Evolutionary conservation across 2,888 invertebrate species (phyloP), one percentile per base, ranked within the genome.

Genomic region (Formica aserva): DNA sequence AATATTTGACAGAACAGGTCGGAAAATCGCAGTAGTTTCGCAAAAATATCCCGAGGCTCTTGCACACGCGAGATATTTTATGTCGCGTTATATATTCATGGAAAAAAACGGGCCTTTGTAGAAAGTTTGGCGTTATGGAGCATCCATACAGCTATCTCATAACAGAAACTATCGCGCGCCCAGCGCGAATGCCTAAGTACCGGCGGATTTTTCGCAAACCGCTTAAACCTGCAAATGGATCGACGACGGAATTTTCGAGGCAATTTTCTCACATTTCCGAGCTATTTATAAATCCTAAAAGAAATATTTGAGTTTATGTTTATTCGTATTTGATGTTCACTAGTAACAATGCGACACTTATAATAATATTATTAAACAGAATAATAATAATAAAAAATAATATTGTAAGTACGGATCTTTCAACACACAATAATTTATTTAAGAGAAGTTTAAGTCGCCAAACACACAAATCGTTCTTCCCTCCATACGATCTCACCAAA

Each of bases 81-180:
- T 71, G 78, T 71, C 71, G 71, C 22, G 78, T 80, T 80, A 80
- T 80, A 80, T 80, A 80, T 80, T 80, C 78, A 80, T 80, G 78
- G 78, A 80, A 80, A 80, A 80, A 80, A 80, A 80, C 60, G 78
- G 55, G 71, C 60, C 78, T 80, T 80, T 80, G 78, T 80, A 52
- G 60, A 62, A 71, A 71, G 60, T 80, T 71, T 60, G 71, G 45
- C 71, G 78, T 80, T 80, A 78, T 78, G 60, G 71, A 45, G 66
- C 77, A 55, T 77, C 29, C 78, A 60, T 80, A 60, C 60, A 60
- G 60, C 78, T 80, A 80, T 80, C 32, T 80, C 78, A 35, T 80
- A 80, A 62, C 78, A 71, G 78, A 18, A 80, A 80, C 78, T 62
- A 80, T 80, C 78, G 71, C 35, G 52, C 32, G 35, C 32, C 26